Evolutionary conservation across 1,140 invertebrate species (phyloP).

Genomic region (Daktulosphaira vitifoliae): DNA sequence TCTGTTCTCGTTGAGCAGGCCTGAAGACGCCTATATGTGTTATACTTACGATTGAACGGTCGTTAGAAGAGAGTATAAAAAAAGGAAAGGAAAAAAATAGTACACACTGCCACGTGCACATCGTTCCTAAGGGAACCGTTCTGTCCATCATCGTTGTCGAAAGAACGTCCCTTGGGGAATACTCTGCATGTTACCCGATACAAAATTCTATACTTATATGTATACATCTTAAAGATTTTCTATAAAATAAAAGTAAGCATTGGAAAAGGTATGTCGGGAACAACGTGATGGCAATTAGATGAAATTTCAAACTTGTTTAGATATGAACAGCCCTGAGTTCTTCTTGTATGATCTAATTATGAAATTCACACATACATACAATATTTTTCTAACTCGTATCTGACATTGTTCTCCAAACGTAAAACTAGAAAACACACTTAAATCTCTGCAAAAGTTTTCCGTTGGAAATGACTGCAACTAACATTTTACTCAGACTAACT

Average conservation of each 20-base stretch:
- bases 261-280: neutral
- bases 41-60: neutral
- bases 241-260: too few species aligned
- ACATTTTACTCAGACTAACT: too few species aligned
- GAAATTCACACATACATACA: too few species aligned
- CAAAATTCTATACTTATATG: neutral
- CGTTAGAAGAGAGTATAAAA: neutral
- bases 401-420: too few species aligned
- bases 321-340: too few species aligned
- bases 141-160: slow-evolving; percentile 28
- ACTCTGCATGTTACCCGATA: neutral
- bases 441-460: too few species aligned
- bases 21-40: neutral
- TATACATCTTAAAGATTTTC: neutral
- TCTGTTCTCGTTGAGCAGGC: neutral
- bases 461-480: too few species aligned
- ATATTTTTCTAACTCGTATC: too few species aligned
- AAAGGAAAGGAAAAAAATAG: neutral
- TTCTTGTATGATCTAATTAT: too few species aligned
- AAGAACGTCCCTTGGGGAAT: slow-evolving; percentile 25
- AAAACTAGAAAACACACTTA: too few species aligned
- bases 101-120: neutral
- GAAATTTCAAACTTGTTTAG: too few species aligned
- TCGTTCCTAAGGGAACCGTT: slow-evolving; percentile 26
- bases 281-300: neutral